Percentiles rank a stretch among this genome's conserved stretches.
Evolutionary conservation across 92 coral and sea anemone species (phyloP).

Genomic region (Zoanthus gigantus): DNA sequence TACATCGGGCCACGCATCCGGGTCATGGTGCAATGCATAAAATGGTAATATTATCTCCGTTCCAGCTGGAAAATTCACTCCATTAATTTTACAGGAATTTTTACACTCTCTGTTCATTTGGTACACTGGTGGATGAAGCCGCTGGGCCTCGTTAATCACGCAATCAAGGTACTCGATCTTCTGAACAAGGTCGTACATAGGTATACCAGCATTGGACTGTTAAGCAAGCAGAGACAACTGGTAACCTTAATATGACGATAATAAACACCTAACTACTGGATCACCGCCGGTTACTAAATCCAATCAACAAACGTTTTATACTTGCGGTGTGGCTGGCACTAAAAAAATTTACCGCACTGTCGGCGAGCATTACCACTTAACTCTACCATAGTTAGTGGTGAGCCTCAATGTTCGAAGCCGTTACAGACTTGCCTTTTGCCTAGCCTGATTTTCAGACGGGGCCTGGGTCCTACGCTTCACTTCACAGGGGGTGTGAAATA

Average conservation of each 20-base stretch:
- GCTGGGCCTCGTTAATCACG: conserved; percentile 70
- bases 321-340: no score
- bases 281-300: background rate
- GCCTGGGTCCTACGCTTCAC: no score
- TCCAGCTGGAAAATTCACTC: conserved; percentile 59
- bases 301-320: no score
- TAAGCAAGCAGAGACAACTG: background rate
- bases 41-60: conserved; percentile 58
- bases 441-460: no score
- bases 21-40: conserved; percentile 64
- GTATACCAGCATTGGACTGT: conserved; percentile 41
- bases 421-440: no score
- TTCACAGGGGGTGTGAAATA: no score
- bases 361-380: no score
- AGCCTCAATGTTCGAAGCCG: no score
- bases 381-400: no score
- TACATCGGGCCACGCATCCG: conserved; percentile 72
- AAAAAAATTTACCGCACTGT: no score
- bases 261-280: background rate
- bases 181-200: conserved; percentile 66
- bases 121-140: conserved; percentile 69
- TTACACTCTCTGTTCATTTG: conserved; percentile 62
- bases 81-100: conserved; percentile 51
- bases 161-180: conserved; percentile 75
- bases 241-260: background rate